Evolutionary conservation across 1,140 invertebrate species (phyloP), one percentile per base, ranked within the genome.

Genomic region (Coelopa frigida): DNA sequence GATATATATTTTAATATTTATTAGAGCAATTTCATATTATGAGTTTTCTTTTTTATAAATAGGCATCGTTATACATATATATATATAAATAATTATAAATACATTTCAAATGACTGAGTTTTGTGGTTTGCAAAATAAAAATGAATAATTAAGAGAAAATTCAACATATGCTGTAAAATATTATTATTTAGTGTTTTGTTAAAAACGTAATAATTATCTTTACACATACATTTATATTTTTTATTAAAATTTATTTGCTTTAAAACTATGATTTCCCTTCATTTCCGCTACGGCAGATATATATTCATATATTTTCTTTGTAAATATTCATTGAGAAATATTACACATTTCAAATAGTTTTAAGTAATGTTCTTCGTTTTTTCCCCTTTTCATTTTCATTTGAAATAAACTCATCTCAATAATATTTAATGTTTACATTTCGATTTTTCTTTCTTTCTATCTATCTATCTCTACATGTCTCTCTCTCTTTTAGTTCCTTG

Each of bases 351-450:
- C 20, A 7, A 29, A 29, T 18, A 29, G 24, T 42, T 42, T 29
- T 29, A 27, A 42, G 11, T 29, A 42, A 42, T 42, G 11, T 42
- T 42, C 21, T 5, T n/a, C 40, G 22, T 29, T 39, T n/a, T n/a
- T n/a, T n/a, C n/a, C 12, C 12, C 26, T 8, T 21, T 39, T 22
- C 0, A 15, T 40, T 24, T 42, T 2, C 20, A 23, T 29, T 42
- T 27, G 2, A 26, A 27, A 26, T 42, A 29, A 29, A 42, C 27
- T 29, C 31, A 42, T 29, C 26, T 29, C 31, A 29, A 42, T 11
- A 42, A 42, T 42, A 42, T 29, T 42, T 29, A 42, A n/a, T n/a
- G n/a, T n/a, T n/a, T n/a, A n/a, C n/a, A n/a, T n/a, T 5, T 17
- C n/a, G 7, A n/a, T 39, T 39, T 39, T 15, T 2, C n/a, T 22